Evolutionary conservation across 2,888 invertebrate genomes (phyloP), one percentile per base, ranked within the genome.

Genomic region (Cheilosia scutellata): DNA sequence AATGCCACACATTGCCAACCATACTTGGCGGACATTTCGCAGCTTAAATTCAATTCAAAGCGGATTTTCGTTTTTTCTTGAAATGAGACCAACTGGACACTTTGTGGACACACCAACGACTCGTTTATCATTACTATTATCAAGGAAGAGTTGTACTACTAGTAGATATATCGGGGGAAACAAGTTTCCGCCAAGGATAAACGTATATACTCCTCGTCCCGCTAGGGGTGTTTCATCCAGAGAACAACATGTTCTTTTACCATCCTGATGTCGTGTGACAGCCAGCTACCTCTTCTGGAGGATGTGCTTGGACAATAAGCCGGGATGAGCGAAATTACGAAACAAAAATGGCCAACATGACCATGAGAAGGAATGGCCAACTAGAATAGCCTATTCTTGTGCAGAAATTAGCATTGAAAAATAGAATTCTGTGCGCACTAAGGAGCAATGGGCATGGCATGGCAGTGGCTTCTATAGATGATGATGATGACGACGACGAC

Each of bases 21-120:
- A 53, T 79, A 84, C 70, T 70, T 79, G 83, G 79, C 51, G 53
- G 27, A 31, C 63, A 58, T 84, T 79, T 84, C 79, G 75, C 83
- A 65, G 68, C 83, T 83, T 83, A 79, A 83, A 83, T 68, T 83
- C 79, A 83, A 84, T 84, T 79, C 79, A 79, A 84, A 83, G 74
- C 65, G 55, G 68, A 78, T 58, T 53, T 62, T n/a, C 4, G 25
- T 25, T 49, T 49, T 49, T 49, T 9, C 74, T 60, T 70, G 83
- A 84, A 84, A 84, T 79, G 79, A 75, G 83, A 84, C 79, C 83
- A 84, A 79, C 55, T 78, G 82, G 72, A 83, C 74, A 77, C 53
- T 63, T 65, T 58, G 70, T 65, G 57, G 76, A 82, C 62, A 70
- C 76, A 55, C 66, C 53, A 66, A 44, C 57, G 76, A 55, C 79